Conservation (phyloP, 2,113 vertebrate species). For the Thymallus thymallus region DNA sequence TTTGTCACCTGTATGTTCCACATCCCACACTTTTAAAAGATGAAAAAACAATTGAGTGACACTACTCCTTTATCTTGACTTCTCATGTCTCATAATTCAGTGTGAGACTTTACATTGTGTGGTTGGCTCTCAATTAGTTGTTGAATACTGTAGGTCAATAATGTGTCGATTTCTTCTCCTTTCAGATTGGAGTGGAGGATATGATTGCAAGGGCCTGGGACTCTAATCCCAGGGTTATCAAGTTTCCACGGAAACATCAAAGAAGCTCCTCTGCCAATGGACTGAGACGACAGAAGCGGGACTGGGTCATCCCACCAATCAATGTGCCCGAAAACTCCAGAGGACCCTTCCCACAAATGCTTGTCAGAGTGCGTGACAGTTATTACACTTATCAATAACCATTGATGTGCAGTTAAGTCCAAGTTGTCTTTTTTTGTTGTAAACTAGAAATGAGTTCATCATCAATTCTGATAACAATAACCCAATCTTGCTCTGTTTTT, state of each 20-base stretch:
- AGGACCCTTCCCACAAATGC: constrained; percentile 95
- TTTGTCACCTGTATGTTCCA: not conserved
- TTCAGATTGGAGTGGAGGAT: constrained; percentile 69
- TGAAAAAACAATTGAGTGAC: too few relatives aligned
- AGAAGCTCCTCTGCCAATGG: constrained; percentile 71
- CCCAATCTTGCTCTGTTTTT: too few relatives aligned
- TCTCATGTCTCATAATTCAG: not conserved
- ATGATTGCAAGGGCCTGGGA: constrained; percentile 72
- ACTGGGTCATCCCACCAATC: constrained; percentile 99
- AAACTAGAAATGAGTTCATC: too few relatives aligned
- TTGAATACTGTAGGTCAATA: not conserved
- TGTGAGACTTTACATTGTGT: too few relatives aligned
- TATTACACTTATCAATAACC: not conserved
- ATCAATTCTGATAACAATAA: too few relatives aligned
- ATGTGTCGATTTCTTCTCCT: constrained; percentile 36
- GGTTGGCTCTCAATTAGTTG: too few relatives aligned
- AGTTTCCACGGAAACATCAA: constrained; percentile 76
- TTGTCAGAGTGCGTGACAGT: constrained; percentile 87
- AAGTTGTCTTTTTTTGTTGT: too few relatives aligned
- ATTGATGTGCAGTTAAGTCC: too few relatives aligned
- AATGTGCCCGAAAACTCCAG: constrained; percentile 96
- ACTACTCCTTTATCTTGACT: too few relatives aligned
- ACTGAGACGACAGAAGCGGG: constrained; percentile 90
- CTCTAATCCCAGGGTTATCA: constrained; percentile 74
- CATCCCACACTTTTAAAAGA: not conserved